Evolutionary conservation across 2,797 vertebrate species (phyloP).

Genomic region (Pristis pectinata): DNA sequence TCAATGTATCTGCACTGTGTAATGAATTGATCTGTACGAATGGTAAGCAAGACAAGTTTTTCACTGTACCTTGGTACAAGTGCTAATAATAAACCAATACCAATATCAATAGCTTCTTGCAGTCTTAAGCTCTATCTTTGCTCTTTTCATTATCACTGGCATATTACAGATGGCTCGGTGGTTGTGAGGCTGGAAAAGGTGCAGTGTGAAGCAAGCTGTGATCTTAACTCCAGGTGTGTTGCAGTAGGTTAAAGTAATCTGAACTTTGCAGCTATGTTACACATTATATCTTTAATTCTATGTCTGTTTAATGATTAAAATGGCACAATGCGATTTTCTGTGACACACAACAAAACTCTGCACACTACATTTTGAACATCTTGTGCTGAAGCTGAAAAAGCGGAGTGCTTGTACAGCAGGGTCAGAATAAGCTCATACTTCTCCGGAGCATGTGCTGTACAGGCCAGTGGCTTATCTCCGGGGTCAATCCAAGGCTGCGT

Average conservation of each 20-base stretch:
- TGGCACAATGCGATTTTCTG: background rate
- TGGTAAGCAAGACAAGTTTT: no score
- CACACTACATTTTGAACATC: background rate
- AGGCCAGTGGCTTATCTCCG: constrained; percentile 84
- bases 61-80: no score
- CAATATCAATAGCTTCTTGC: background rate
- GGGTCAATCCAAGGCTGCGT: constrained; percentile 88
- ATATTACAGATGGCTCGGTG: background rate
- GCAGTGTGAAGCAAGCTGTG: background rate
- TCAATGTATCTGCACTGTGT: no score
- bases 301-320: constrained; percentile 3
- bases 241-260: background rate
- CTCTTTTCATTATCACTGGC: background rate
- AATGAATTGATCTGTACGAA: no score
- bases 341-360: background rate
- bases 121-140: background rate
- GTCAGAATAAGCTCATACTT: constrained; percentile 55
- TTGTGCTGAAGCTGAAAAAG: background rate
- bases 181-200: background rate
- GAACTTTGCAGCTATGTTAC: background rate
- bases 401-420: background rate
- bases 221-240: background rate
- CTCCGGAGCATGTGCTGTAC: constrained; percentile 88
- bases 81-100: no score
- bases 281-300: background rate